Evolutionary conservation across 2,113 vertebrate genomes (phyloP).

Genomic region (Lonchura striata): DNA sequence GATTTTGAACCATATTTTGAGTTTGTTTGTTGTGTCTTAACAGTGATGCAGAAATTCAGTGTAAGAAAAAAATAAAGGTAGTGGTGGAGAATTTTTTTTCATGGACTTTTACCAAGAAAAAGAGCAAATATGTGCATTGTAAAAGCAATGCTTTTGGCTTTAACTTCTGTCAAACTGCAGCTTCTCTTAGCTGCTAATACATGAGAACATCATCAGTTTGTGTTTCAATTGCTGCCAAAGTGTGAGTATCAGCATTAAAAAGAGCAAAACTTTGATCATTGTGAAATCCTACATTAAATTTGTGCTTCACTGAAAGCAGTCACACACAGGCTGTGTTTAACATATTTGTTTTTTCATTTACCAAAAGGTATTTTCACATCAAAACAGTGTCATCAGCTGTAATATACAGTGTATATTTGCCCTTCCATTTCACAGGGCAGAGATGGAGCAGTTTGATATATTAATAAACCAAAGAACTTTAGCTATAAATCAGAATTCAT

Average conservation of each 20-base stretch:
- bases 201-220: background rate
- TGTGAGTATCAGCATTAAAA: background rate
- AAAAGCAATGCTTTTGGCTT: background rate
- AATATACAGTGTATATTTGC: background rate
- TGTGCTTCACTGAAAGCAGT: background rate
- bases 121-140: background rate
- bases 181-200: background rate
- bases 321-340: background rate
- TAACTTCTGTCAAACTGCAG: background rate
- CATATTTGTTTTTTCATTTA: conserved; percentile 12
- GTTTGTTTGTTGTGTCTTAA: background rate
- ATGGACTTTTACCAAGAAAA: background rate
- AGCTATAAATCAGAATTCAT: conserved; percentile 9
- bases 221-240: conserved; percentile 6
- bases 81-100: background rate
- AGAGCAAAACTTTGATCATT: background rate
- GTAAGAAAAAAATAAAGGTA: background rate
- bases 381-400: conserved; percentile 1
- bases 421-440: background rate
- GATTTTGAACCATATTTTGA: background rate
- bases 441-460: background rate
- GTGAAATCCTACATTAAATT: background rate
- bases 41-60: background rate
- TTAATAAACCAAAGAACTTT: background rate
- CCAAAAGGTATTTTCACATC: conserved; percentile 13